phyloP scores from a whole-genome alignment of 2,113 vertebrate species.

The Oplegnathus fasciatus region DNA sequence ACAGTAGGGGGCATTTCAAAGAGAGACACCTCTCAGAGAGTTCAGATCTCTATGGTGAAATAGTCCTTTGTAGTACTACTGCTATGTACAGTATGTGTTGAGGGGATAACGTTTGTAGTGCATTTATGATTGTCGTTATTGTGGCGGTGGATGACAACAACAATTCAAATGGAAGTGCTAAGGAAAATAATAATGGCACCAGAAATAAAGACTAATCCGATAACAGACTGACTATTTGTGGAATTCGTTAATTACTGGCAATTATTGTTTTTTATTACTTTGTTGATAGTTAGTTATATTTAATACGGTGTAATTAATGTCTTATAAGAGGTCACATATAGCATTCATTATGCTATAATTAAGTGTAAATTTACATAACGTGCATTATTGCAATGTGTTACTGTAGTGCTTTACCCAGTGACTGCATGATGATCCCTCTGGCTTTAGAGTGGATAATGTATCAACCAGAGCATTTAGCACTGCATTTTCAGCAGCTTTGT shows the following conservation, averaged over 20 bases:
- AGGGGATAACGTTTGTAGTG: constrained; percentile 37
- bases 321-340: not conserved
- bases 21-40: constrained; percentile 44
- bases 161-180: not conserved
- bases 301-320: not conserved
- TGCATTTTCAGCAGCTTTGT: not conserved
- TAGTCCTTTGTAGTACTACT: constrained; percentile 39
- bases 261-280: not conserved
- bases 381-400: not conserved
- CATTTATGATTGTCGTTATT: not conserved
- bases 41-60: constrained; percentile 50
- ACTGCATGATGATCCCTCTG: not conserved
- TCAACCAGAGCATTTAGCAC: not conserved
- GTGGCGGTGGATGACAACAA: constrained; percentile 1
- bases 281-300: not conserved
- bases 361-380: not conserved
- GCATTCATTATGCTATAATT: not conserved
- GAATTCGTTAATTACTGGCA: not conserved
- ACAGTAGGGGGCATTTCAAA: constrained; percentile 78
- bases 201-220: not conserved
- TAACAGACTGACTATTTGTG: not conserved
- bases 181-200: not conserved
- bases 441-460: not conserved
- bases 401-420: no score
- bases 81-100: constrained; percentile 9